Evolutionary conservation across 2,888 invertebrate species (phyloP), one percentile per base, ranked within the genome.

Genomic region (Pandemis cinnamomeana): DNA sequence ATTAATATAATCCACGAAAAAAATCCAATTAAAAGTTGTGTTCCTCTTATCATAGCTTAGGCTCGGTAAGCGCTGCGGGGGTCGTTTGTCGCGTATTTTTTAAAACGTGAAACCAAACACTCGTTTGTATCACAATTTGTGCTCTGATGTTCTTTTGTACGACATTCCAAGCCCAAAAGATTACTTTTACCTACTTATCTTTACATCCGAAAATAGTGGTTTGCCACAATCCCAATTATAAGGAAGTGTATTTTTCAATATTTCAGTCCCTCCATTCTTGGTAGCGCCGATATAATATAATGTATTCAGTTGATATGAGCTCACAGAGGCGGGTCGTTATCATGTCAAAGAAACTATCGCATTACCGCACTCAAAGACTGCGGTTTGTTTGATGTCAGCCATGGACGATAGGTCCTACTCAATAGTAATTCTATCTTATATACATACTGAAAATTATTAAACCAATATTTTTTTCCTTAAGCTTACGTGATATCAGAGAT

Each of bases 341-440:
- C 93, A 93, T 92, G 88, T 93, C 93, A 93, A 93, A 93, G 93
- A 91, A 92, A 90, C 92, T 92, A 92, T 93, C 91, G 87, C 83
- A 86, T 92, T 91, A 90, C 91, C 82, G 84, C 86, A 88, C 88
- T 91, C 92, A 92, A 92, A 92, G 91, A 86, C 86, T 83, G 86
- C 85, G 88, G 89, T 87, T 88, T 91, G 89, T 92, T 92, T 91
- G 91, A 93, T 89, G 87, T 89, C 83, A 80, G 82, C 81, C 85
- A 81, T 82, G 82, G 81, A 82, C 83, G 81, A 83, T 83, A 84
- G 81, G 83, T 84, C 79, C 80, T 81, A 79, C 81, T 84, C 84
- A 82, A 85, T 83, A 84, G 61, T 67, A 82, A 79, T 76, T 75
- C 68, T 77, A 76, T 75, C 67, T 77, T 69, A 75, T 62, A 67